These are phyloP conservation scores for Thamnaconus septentrionalis DNA, from an alignment of 2,113 vertebrate genomes.

Conservation along the genomic window DNA sequence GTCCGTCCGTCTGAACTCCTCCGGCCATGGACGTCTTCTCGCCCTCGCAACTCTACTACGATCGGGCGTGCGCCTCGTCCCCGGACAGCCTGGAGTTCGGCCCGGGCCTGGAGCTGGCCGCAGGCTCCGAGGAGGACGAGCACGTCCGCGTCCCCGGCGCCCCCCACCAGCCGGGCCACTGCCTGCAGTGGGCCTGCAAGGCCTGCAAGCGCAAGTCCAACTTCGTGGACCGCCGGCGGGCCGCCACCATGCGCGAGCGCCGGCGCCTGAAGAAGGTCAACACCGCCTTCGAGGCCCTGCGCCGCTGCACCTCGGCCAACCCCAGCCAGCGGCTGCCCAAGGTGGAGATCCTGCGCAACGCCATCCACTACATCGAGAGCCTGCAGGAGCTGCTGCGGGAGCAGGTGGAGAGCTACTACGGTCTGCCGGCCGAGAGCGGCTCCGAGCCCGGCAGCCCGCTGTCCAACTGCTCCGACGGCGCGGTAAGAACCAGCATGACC, in stretches of 20 bases:
- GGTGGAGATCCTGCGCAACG: conserved; percentile 96
- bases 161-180: conserved; percentile 92
- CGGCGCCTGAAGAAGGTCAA: conserved; percentile 96
- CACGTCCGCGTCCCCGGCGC: conserved; percentile 87
- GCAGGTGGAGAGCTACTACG: conserved; percentile 91
- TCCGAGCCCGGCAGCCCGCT: conserved; percentile 90
- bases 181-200: conserved; percentile 98
- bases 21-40: conserved; percentile 87
- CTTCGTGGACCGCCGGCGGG: conserved; percentile 88
- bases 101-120: conserved; percentile 66
- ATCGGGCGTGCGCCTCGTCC: conserved; percentile 84
- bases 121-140: conserved; percentile 88
- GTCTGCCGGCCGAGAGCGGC: conserved; percentile 82
- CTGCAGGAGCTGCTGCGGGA: conserved; percentile 92
- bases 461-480: conserved; percentile 92
- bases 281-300: conserved; percentile 93
- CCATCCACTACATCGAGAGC: conserved; percentile 96
- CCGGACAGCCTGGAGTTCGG: conserved; percentile 85
- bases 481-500: conserved; percentile 78
- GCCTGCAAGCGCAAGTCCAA: conserved; percentile 94
- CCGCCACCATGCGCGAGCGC: conserved; percentile 96
- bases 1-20: no score
- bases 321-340: conserved; percentile 95
- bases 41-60: conserved; percentile 87
- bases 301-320: conserved; percentile 91